phyloP scores from a whole-genome alignment of 2,797 vertebrate genomes.

The Ctenochaetus hawaiiensis region DNA sequence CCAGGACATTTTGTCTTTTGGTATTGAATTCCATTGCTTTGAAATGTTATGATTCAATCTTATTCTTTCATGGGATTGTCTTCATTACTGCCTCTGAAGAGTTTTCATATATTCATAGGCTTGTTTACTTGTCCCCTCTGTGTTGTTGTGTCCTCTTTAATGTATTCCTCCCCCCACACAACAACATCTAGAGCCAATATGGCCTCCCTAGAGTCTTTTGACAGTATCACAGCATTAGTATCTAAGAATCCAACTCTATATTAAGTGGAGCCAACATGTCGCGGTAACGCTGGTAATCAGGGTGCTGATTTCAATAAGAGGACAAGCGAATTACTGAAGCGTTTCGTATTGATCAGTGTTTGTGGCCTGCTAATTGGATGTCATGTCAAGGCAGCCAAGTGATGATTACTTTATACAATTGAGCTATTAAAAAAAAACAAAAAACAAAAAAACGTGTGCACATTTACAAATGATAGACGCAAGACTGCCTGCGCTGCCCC shows the following conservation, averaged over 20 bases:
- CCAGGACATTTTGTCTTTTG: constrained; percentile 25
- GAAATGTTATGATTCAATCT: constrained; percentile 29
- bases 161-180: not conserved
- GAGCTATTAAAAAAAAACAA: constrained; percentile 19
- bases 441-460: constrained; percentile 13
- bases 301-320: constrained; percentile 55
- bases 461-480: not conserved
- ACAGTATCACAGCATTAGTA: not conserved
- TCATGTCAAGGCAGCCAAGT: constrained; percentile 49
- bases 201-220: constrained; percentile 9
- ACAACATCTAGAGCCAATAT: not conserved
- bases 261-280: constrained; percentile 4
- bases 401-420: constrained; percentile 54
- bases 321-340: constrained; percentile 48
- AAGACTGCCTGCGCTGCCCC: not conserved
- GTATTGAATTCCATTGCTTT: constrained; percentile 43
- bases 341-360: constrained; percentile 68
- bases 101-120: constrained; percentile 8
- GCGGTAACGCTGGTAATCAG: not conserved
- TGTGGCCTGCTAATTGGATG: constrained; percentile 60
- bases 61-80: constrained; percentile 10
- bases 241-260: not conserved
- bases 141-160: constrained; percentile 9
- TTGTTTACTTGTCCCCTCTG: constrained; percentile 1
- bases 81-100: not conserved